phyloP scores from a whole-genome alignment of 1,140 invertebrate species.

The Aphelinus atriplicis region DNA sequence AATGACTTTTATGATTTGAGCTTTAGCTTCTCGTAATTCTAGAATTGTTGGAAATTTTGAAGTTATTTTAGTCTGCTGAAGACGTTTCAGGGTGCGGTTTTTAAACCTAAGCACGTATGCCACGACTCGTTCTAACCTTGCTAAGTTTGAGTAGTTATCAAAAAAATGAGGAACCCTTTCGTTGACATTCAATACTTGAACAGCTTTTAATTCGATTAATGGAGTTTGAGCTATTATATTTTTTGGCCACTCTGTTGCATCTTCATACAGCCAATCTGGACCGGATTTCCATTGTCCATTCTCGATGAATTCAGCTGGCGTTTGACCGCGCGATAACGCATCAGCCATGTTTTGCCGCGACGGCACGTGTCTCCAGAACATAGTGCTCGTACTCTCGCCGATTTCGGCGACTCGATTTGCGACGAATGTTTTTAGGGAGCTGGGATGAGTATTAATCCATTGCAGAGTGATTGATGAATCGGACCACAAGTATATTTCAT shows the following conservation, averaged over 20 bases:
- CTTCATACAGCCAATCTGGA: conserved; percentile 5
- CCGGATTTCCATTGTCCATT: neutral
- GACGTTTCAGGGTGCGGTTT: neutral
- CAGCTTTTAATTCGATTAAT: neutral
- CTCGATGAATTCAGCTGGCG: neutral
- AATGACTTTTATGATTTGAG: neutral
- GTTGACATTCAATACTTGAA: neutral
- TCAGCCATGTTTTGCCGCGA: no score
- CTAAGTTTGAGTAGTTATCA: neutral
- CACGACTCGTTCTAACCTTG: neutral
- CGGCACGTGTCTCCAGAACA: no score
- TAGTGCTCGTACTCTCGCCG: no score
- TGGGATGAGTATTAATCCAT: conserved; percentile 11
- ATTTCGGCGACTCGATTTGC: conserved; percentile 21
- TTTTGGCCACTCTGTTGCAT: conserved; percentile 7
- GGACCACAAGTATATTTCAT: conserved; percentile 9
- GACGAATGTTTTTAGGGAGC: no score
- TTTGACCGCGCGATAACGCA: no score
- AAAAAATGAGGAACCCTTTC: neutral
- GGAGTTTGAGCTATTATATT: neutral
- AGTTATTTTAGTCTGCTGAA: neutral
- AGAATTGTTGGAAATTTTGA: neutral
- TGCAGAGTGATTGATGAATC: conserved; percentile 21
- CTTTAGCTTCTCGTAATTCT: neutral
- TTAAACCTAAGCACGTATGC: conserved; percentile 1